Evolutionary conservation across 2,113 vertebrate genomes (phyloP).

Genomic region (Aldabrachelys gigantea): DNA sequence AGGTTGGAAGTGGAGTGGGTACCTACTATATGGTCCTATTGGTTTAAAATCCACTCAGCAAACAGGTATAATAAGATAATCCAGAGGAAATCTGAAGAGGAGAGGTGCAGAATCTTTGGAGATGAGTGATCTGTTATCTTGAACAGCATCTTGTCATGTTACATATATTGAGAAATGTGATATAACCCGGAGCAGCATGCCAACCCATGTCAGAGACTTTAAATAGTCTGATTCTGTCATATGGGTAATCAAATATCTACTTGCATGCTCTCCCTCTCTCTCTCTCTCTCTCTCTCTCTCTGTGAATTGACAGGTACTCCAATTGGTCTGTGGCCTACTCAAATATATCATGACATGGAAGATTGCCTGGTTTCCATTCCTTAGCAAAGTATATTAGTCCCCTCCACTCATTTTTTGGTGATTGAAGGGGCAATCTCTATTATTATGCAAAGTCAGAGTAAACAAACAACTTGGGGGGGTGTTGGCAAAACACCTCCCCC

Average conservation of each 20-base stretch:
- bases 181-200: neutral
- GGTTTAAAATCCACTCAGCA: neutral
- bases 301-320: neutral
- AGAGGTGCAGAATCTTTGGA: neutral
- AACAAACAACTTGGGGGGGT: neutral
- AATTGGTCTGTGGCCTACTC: neutral
- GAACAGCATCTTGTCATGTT: neutral
- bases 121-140: neutral
- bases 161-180: constrained; percentile 10
- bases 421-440: neutral
- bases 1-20: neutral
- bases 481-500: neutral
- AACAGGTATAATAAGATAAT: neutral
- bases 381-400: neutral
- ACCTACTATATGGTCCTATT: neutral
- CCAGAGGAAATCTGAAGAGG: neutral
- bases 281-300: neutral
- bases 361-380: neutral
- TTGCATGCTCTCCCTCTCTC: neutral
- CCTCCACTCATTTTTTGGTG: neutral
- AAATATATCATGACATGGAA: neutral
- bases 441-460: neutral
- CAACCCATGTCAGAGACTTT: constrained; percentile 6
- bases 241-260: neutral
- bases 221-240: constrained; percentile 24